Percentiles rank a stretch among this genome's conserved stretches.
Evolutionary conservation across 2,797 vertebrate genomes (phyloP).

Genomic region (Ataeniobius toweri): DNA sequence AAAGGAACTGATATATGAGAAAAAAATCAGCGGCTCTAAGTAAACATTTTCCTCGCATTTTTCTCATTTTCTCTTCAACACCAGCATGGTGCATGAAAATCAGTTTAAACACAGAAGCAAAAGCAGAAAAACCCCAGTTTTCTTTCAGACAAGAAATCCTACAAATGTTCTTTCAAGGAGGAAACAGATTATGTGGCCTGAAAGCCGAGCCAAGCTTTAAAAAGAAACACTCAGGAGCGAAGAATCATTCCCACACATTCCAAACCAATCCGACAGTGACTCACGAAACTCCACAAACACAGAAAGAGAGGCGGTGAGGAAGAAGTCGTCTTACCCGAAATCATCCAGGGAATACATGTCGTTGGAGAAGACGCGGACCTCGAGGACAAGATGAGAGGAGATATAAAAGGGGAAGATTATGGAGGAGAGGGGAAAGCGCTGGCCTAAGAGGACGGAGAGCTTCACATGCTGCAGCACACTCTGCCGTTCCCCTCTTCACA

Average conservation of each 20-base stretch:
- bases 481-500: constrained; percentile 55
- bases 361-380: constrained; percentile 47
- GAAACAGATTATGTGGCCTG: constrained; percentile 41
- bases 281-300: constrained; percentile 11
- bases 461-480: constrained; percentile 49
- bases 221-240: constrained; percentile 41
- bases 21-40: constrained; percentile 55
- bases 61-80: constrained; percentile 1
- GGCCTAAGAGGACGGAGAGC: constrained; percentile 50
- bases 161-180: constrained; percentile 20
- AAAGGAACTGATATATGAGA: constrained; percentile 51
- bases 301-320: constrained; percentile 16
- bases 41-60: constrained; percentile 54
- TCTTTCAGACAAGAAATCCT: constrained; percentile 16
- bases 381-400: constrained; percentile 53
- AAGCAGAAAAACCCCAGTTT: constrained; percentile 13
- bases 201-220: constrained; percentile 53
- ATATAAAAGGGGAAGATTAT: constrained; percentile 60
- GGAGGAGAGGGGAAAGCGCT: constrained; percentile 64
- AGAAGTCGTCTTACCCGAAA: constrained; percentile 85
- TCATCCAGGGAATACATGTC: constrained; percentile 95
- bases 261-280: constrained; percentile 19
- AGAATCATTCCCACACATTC: constrained; percentile 33
- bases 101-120: neutral
- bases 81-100: constrained; percentile 13